Evolutionary conservation across 2,888 invertebrate species (phyloP), one percentile per base, ranked within the genome.

Genomic region (Plebejus melissa): DNA sequence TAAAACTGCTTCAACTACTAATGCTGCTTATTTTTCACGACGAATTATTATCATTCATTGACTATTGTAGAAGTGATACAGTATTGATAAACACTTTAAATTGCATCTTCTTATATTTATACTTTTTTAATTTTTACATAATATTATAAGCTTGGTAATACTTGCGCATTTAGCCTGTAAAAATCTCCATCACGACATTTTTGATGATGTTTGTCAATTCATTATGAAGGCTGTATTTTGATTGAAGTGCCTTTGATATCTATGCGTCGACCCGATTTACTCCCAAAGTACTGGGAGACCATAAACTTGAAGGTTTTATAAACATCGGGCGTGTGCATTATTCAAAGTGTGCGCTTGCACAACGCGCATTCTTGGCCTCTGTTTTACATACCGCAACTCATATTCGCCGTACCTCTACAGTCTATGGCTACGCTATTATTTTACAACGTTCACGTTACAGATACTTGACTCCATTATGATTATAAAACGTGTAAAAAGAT

Each of bases 321-420:
- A 75, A 38, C 69, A 72, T 54, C 54, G 16, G 75, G 4, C 70
- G 72, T 83, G 82, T 89, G 86, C 88, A 90, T 90, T 87, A 90
- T 90, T 90, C 90, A 90, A 86, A 83, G 83, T 85, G 86, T 83
- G 83, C 83, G 80, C 84, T 82, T 84, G 82, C 83, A 82, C 82
- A 77, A 79, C 78, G 77, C 79, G 87, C 87, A 87, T 86, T 87
- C 86, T 86, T 79, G 77, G 80, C 79, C 76, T 76, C 78, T 78
- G 86, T 54, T 88, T 87, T 86, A 87, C 85, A 84, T 87, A 85
- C 84, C 83, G 84, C 79, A 78, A 77, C 76, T 77, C 76, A 77
- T 76, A 75, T 75, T 58, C 58, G 41, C 57, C 57, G 69, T 57
- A 69, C 32, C 60, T 60, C 60, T 22, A 58, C 54, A 58, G 22